A percentile compares a stretch with the other conserved stretches of the same genome.
Conservation (phyloP, 2,888 invertebrate species). For the Digitonthophagus gazella region DNA sequence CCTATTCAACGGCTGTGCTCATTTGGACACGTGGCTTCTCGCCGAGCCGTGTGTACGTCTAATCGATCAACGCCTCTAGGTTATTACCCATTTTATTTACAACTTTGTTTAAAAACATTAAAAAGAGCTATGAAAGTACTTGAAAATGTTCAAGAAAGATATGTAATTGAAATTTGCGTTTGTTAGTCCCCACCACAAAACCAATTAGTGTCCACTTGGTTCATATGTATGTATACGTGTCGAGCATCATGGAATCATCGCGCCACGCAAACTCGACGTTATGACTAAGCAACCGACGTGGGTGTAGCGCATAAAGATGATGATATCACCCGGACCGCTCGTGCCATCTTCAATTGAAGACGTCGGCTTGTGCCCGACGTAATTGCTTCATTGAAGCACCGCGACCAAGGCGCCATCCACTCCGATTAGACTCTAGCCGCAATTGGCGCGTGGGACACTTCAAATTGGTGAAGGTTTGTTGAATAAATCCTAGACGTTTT, state of each 20-base stretch:
- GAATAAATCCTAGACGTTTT: no score
- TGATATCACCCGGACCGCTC: not conserved
- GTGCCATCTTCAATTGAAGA: constrained; percentile 4
- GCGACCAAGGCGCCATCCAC: constrained; percentile 2
- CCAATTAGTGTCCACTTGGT: no score
- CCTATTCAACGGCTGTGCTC: not conserved
- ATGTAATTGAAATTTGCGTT: no score
- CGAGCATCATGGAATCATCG: not conserved
- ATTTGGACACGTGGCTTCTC: not conserved
- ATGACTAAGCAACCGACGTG: not conserved
- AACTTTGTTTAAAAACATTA: no score
- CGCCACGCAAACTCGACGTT: not conserved
- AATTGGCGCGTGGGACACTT: constrained; percentile 17
- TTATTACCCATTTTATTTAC: not conserved
- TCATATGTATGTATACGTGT: not conserved
- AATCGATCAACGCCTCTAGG: not conserved
- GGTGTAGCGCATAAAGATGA: not conserved
- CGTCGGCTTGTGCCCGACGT: constrained; percentile 12
- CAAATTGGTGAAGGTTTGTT: constrained; percentile 18
- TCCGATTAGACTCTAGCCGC: not conserved
- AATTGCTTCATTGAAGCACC: constrained; percentile 13
- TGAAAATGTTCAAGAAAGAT: no score
- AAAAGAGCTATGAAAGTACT: no score
- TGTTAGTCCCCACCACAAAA: no score
- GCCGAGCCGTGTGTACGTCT: no score